Evolutionary conservation across 1,140 invertebrate genomes (phyloP), one percentile per base, ranked within the genome.

Genomic region (Eumaeus atala): DNA sequence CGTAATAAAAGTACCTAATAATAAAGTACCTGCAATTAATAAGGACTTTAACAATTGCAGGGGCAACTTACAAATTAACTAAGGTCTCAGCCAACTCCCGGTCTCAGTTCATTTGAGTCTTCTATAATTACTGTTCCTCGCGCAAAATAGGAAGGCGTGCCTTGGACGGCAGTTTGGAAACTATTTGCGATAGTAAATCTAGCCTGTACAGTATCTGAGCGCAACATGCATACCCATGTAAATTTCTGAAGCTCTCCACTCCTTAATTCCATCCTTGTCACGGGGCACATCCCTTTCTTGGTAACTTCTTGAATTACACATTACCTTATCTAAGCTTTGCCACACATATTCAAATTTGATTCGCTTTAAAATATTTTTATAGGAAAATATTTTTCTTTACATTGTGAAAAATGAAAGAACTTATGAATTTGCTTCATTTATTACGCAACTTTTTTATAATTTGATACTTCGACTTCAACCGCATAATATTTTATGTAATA

Each of bases 221-320:
- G 69, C 70, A 70, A 74, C 73, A 76, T 74, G 69, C 73, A 76
- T 76, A 74, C 70, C 66, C 67, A 73, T 81, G 78, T 76, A 79
- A 81, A 81, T 74, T 70, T 74, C 62, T 51, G 53, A 58, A 67
- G 66, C 67, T 58, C 52, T 49, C 58, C 58, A 52, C 66, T 78
- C 68, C 68, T 80, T 83, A 75, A 78, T 77, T 70, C 67, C 60
- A 62, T 61, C 50, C 66, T 67, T 80, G 77, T 83, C 75, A 73
- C 65, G 65, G 61, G 66, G 69, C 57, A 73, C 72, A 72, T 70
- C 74, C 74, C 71, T 72, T 79, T 79, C 21, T 28, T 44, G 7
- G 40, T 17, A 17, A 44, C 17, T 12, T 28, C 1, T 16, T 16
- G 17, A 11, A 44, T n/a, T 12, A 12, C 9, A 12, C 37, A n/a